Percentiles rank a stretch among this genome's conserved stretches.
These are phyloP conservation scores for Ifrita kowaldi DNA, from an alignment of 2,113 vertebrate species.

Conservation along the genomic window DNA sequence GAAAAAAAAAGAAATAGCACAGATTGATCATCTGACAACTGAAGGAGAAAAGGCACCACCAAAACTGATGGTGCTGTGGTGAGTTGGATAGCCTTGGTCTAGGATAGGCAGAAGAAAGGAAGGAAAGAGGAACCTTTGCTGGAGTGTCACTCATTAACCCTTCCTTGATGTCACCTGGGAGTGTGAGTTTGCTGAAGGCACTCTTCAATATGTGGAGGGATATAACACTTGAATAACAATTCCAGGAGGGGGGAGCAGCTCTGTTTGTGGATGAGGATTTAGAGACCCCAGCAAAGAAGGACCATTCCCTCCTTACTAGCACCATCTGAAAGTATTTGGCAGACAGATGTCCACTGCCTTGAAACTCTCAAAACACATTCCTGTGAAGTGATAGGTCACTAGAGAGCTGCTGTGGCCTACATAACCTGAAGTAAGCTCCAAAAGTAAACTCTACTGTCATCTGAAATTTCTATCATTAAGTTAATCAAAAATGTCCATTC, in stretches of 20 bases:
- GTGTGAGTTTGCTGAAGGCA: neutral
- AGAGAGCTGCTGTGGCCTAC: slow-evolving; percentile 12
- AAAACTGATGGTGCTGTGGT: neutral
- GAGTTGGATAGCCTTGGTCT: neutral
- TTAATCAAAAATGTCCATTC: slow-evolving; percentile 63
- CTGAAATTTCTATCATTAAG: slow-evolving; percentile 63
- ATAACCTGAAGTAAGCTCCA: slow-evolving; percentile 48
- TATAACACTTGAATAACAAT: neutral
- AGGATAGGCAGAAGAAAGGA: neutral
- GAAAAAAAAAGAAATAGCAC: neutral
- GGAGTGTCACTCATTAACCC: neutral
- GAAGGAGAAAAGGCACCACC: neutral
- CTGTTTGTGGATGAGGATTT: neutral
- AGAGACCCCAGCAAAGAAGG: neutral
- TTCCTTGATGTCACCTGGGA: neutral
- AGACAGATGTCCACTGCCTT: neutral
- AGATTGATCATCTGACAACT: neutral
- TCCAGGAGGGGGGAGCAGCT: neutral
- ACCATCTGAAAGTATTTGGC: slow-evolving; percentile 6
- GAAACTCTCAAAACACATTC: slow-evolving; percentile 33
- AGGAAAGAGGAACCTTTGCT: rapidly evolving
- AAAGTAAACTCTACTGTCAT: slow-evolving; percentile 59
- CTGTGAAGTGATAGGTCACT: slow-evolving; percentile 21
- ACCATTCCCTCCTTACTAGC: neutral
- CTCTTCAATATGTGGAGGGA: neutral